A percentile compares a stretch with the other conserved stretches of the same genome.
Conservation (phyloP, 30 jellyfish, hydroid and myxozoan genomes). For the Aurelia aurita region DNA sequence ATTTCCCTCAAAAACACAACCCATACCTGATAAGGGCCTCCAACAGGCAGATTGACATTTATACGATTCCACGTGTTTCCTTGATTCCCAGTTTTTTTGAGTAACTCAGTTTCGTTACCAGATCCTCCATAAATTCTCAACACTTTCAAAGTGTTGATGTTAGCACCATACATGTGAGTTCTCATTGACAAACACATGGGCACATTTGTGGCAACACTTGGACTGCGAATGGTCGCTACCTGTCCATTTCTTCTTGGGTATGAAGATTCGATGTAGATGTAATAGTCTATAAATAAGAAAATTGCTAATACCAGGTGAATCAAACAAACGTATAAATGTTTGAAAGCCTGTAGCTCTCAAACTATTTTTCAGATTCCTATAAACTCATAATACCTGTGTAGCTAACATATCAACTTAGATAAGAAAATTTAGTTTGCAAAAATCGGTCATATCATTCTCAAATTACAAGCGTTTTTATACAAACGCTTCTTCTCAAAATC, state of each 20-base stretch:
- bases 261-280: constrained; percentile 52
- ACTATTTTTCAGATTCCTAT: too few species aligned
- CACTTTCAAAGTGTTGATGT: constrained; percentile 11
- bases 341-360: too few species aligned
- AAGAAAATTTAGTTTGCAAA: too few species aligned
- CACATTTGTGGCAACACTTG: not conserved
- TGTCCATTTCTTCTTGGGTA: constrained; percentile 58
- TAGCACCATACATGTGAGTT: constrained; percentile 38
- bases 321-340: too few species aligned
- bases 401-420: too few species aligned
- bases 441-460: too few species aligned
- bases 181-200: constrained; percentile 39
- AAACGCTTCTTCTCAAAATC: too few species aligned
- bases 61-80: constrained; percentile 25
- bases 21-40: constrained; percentile 3
- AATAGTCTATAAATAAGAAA: constrained; percentile 21
- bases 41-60: constrained; percentile 24
- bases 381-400: too few species aligned
- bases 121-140: not conserved
- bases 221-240: constrained; percentile 41
- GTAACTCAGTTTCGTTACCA: not conserved
- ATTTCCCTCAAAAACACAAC: too few species aligned
- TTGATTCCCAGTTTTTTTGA: constrained; percentile 21
- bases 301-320: too few species aligned
- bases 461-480: too few species aligned